Evolutionary conservation across 2,888 invertebrate genomes (phyloP).

Genomic region (Drosophila dives): DNA sequence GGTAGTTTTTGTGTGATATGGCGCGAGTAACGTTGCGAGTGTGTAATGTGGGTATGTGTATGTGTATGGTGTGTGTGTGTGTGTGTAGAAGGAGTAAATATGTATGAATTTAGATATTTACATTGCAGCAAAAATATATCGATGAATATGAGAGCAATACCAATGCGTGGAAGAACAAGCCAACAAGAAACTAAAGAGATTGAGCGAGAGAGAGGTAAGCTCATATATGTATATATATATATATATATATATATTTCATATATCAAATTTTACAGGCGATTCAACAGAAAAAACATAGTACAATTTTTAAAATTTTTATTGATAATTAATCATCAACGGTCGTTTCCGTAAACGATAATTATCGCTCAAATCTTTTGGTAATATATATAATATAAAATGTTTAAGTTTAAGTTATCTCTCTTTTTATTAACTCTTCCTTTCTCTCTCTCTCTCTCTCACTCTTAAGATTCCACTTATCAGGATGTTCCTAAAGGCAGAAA

Average conservation of each 20-base stretch:
- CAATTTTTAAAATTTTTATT: neutral
- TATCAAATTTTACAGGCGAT: neutral
- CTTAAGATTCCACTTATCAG: neutral
- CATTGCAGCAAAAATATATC: neutral
- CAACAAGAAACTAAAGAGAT: neutral
- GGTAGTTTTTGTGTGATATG: conserved; percentile 7
- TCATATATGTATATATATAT: neutral
- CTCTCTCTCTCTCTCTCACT: neutral
- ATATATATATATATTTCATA: neutral
- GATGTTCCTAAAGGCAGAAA: neutral
- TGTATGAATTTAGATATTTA: neutral
- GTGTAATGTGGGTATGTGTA: neutral
- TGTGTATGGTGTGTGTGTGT: conserved; percentile 3
- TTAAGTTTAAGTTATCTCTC: neutral
- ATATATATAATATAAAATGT: neutral
- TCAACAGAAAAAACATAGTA: neutral
- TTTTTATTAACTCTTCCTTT: neutral
- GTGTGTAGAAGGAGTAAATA: conserved; percentile 7
- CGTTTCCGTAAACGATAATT: neutral
- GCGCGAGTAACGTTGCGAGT: conserved; percentile 3
- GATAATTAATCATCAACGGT: neutral
- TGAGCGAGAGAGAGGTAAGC: neutral
- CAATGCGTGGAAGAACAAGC: conserved; percentile 2
- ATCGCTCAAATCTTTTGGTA: neutral
- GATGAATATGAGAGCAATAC: neutral